Percentiles rank a stretch among this genome's conserved stretches.
These are phyloP conservation scores for Limosa lapponica DNA, from an alignment of 2,797 vertebrate genomes.

Conservation along the genomic window DNA sequence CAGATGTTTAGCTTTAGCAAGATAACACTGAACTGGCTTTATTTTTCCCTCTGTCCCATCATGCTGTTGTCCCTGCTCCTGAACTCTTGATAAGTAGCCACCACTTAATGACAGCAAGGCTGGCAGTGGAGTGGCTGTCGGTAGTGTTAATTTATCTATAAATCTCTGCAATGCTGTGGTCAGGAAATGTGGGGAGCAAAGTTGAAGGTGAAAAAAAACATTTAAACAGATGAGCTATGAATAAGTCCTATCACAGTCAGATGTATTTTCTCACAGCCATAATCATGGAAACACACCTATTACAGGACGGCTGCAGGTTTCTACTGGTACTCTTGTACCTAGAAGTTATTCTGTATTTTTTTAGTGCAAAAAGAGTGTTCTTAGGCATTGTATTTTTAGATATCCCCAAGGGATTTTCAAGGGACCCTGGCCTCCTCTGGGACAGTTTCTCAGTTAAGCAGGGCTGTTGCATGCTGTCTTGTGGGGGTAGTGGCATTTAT, in stretches of 20 bases:
- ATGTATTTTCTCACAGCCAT: not conserved
- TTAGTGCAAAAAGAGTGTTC: not conserved
- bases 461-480: not conserved
- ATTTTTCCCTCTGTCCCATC: conserved; percentile 42
- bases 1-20: conserved; percentile 14
- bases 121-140: conserved; percentile 22
- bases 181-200: conserved; percentile 38
- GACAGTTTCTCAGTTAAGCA: not conserved
- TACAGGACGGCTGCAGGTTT: not conserved
- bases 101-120: conserved; percentile 50
- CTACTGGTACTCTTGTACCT: not conserved
- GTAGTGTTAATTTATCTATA: conserved; percentile 60
- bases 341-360: not conserved
- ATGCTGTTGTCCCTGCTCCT: conserved; percentile 29
- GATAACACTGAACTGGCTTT: not conserved
- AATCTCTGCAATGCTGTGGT: conserved; percentile 49
- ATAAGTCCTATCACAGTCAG: not conserved
- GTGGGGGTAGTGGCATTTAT: not conserved
- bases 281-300: not conserved
- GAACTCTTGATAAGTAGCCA: conserved; percentile 36
- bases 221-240: conserved; percentile 27
- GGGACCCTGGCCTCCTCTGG: conserved; percentile 1
- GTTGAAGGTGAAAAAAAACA: conserved; percentile 29
- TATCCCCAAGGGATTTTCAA: not conserved
- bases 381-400: not conserved